phyloP scores from a whole-genome alignment of 2,888 invertebrate genomes.

The Melitaea athalia region DNA sequence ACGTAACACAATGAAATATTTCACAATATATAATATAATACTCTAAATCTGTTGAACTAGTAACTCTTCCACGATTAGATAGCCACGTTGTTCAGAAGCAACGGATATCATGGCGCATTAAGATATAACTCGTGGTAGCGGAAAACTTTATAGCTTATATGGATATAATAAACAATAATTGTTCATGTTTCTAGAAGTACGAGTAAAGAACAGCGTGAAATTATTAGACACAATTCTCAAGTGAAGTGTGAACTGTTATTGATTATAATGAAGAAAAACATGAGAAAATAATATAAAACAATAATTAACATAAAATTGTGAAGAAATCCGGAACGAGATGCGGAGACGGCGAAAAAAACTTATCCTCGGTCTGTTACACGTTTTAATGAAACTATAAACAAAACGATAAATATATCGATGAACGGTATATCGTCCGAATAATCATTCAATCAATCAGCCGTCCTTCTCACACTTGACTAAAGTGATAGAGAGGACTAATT shows the following conservation, averaged over 20 bases:
- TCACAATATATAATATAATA: too few relatives aligned
- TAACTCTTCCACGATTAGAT: too few relatives aligned
- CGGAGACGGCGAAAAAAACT: slow-evolving; percentile 37
- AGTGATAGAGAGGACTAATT: slow-evolving; percentile 38
- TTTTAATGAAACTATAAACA: slow-evolving; percentile 47
- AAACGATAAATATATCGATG: slow-evolving; percentile 44
- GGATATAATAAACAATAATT: neutral
- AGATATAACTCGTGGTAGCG: too few relatives aligned
- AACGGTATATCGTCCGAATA: slow-evolving; percentile 41
- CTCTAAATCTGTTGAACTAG: too few relatives aligned
- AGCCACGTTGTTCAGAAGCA: too few relatives aligned
- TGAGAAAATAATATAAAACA: slow-evolving; percentile 24
- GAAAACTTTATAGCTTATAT: neutral
- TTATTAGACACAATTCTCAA: slow-evolving; percentile 31
- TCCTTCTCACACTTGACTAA: slow-evolving; percentile 34
- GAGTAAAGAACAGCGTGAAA: slow-evolving; percentile 23
- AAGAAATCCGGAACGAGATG: slow-evolving; percentile 35
- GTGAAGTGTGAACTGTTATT: slow-evolving; percentile 34
- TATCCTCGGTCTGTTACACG: slow-evolving; percentile 43
- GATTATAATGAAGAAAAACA: slow-evolving; percentile 30
- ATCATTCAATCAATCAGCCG: slow-evolving; percentile 41
- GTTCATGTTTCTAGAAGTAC: neutral
- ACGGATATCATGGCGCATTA: too few relatives aligned
- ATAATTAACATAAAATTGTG: slow-evolving; percentile 31
- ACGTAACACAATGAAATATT: too few relatives aligned